Evolutionary conservation across 2,797 vertebrate genomes (phyloP), one percentile per base, ranked within the genome.

Genomic region (Sphenopsis melanotis): DNA sequence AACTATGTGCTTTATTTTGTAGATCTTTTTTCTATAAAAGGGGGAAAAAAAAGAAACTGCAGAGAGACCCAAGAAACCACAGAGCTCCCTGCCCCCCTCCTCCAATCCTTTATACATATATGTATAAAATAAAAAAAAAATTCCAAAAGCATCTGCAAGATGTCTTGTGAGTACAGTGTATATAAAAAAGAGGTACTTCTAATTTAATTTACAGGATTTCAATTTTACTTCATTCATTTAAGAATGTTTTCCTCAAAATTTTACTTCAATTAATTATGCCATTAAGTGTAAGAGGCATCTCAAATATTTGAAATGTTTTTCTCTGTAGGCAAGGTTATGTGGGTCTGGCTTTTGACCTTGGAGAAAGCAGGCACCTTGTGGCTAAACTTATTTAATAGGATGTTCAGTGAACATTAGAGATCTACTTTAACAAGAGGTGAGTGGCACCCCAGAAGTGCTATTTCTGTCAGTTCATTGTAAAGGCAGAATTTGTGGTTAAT

Each of bases 31-130:
- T 32, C 15, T n/a, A 65, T 14, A 53, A 75, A 18, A 56, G 13
- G 12, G 2, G 3, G 21, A 7, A n/a, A 8, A 39, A 39, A 65
- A 71, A 42, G 4, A 42, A 39, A 22, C 14, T 1, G 13, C 8
- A 44, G 17, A 27, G 4, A 9, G n/a, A 21, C 1, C 0, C 2
- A 4, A 44, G 4, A 42, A 46, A 18, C 17, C 1, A 13, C 9
- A 41, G 21, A 34, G 3, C 6, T 80, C 19, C 24, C 19, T 14
- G 14, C 11, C 5, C 4, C 7, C 4, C 3, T 1, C 0, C 3
- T 4, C 0, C 18, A 56, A 13, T 4, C 3, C 5, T n/a, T 22
- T 63, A n/a, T 20, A 11, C 2, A 41, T 23, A 49, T 32, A 50
- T 12, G 41, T 39, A 24, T 34, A n/a, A n/a, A 34, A 63, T 27